These are phyloP conservation scores for Oplegnathus fasciatus DNA, from an alignment of 2,113 vertebrate species.

Conservation along the genomic window DNA sequence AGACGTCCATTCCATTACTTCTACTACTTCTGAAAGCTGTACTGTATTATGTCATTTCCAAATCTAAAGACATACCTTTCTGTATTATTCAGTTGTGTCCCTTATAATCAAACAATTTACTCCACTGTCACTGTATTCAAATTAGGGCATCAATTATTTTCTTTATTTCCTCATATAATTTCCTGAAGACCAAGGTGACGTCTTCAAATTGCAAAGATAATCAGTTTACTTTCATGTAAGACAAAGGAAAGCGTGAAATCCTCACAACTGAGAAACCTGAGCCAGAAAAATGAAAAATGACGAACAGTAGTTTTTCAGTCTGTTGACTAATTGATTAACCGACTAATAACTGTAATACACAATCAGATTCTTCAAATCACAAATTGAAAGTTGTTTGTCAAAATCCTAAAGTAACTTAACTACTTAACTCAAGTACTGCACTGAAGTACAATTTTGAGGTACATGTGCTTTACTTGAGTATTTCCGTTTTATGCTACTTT, in stretches of 20 bases:
- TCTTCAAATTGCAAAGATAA: background rate
- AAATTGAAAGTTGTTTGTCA: background rate
- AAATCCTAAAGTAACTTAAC: background rate
- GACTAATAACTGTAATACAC: background rate
- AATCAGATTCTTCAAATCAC: background rate
- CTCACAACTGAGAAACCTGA: too few relatives aligned
- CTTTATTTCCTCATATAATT: background rate
- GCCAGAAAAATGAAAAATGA: too few relatives aligned
- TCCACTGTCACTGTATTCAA: background rate
- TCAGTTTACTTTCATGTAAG: background rate
- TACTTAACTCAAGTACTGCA: too few relatives aligned
- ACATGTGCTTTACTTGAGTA: too few relatives aligned
- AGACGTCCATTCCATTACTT: background rate
- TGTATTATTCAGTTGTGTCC: background rate
- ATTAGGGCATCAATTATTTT: background rate
- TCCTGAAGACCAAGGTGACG: too few relatives aligned
- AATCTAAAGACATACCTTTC: background rate
- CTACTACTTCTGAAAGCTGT: background rate
- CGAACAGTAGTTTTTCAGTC: background rate
- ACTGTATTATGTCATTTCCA: background rate
- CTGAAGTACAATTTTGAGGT: too few relatives aligned
- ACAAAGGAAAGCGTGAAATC: too few relatives aligned
- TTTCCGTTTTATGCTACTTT: background rate
- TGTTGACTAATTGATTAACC: background rate
- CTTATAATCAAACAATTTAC: background rate